phyloP scores from a whole-genome alignment of 2,888 invertebrate species.

The Seira musarum region DNA sequence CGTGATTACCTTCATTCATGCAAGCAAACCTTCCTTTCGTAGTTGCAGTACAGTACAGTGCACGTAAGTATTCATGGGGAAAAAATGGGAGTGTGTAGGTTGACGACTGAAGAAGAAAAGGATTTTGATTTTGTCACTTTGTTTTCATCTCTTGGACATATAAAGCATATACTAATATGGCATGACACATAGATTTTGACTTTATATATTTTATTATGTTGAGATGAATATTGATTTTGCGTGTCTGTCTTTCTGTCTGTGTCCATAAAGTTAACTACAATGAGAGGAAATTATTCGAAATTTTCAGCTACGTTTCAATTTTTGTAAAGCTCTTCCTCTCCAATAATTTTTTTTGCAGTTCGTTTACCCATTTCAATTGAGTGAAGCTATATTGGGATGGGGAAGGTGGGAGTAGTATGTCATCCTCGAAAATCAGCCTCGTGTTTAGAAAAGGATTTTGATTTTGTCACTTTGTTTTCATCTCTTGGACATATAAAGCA shows the following conservation, averaged over 20 bases:
- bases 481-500: too few relatives aligned
- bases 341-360: too few relatives aligned
- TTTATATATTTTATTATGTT: neutral
- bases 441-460: slow-evolving; percentile 55
- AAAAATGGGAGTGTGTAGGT: slow-evolving; percentile 14
- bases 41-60: neutral
- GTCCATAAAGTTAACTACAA: neutral
- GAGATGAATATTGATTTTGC: neutral
- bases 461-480: slow-evolving; percentile 48
- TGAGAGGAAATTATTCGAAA: neutral
- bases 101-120: too few relatives aligned
- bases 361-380: neutral
- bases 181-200: neutral
- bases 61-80: neutral
- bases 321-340: too few relatives aligned
- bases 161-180: too few relatives aligned
- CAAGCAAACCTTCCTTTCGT: slow-evolving; percentile 21
- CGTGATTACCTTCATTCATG: slow-evolving; percentile 55
- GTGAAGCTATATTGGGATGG: slow-evolving; percentile 24
- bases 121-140: slow-evolving; percentile 51
- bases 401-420: slow-evolving; percentile 21
- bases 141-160: neutral
- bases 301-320: too few relatives aligned
- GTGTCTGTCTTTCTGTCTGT: neutral
- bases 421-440: slow-evolving; percentile 63